These are phyloP conservation scores for Emydoidea blandingii DNA, from an alignment of 2,797 vertebrate genomes.

Conservation along the genomic window DNA sequence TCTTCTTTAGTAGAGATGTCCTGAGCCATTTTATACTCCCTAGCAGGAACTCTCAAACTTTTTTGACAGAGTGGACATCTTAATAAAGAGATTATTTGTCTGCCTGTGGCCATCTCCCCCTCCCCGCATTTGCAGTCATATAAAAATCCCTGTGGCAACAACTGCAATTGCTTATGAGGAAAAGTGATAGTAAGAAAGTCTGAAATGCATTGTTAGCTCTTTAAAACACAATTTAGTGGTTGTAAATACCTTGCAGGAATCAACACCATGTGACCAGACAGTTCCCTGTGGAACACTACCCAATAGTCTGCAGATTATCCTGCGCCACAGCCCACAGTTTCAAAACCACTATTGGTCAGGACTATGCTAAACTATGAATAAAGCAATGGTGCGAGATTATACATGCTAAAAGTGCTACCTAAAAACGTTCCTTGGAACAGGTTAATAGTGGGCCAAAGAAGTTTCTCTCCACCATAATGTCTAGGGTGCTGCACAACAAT, in stretches of 20 bases:
- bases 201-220: neutral
- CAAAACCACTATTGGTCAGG: neutral
- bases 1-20: neutral
- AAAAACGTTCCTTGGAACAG: neutral
- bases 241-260: slow-evolving; percentile 28
- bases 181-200: neutral
- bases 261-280: neutral
- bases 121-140: neutral
- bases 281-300: neutral
- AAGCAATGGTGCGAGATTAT: neutral
- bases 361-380: neutral
- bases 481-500: neutral
- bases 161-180: neutral
- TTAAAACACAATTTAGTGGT: slow-evolving; percentile 13
- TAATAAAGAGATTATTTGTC: neutral
- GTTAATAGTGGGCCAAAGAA: neutral
- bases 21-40: neutral
- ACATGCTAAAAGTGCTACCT: slow-evolving; percentile 14
- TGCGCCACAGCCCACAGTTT: neutral
- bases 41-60: neutral
- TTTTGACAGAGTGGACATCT: neutral
- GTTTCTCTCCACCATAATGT: neutral
- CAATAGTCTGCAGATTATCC: slow-evolving; percentile 4
- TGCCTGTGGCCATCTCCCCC: neutral
- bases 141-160: neutral